Percentiles rank a stretch among this genome's conserved stretches.
phyloP scores from a whole-genome alignment of 2,888 invertebrate species.

The Monopis laevigella region DNA sequence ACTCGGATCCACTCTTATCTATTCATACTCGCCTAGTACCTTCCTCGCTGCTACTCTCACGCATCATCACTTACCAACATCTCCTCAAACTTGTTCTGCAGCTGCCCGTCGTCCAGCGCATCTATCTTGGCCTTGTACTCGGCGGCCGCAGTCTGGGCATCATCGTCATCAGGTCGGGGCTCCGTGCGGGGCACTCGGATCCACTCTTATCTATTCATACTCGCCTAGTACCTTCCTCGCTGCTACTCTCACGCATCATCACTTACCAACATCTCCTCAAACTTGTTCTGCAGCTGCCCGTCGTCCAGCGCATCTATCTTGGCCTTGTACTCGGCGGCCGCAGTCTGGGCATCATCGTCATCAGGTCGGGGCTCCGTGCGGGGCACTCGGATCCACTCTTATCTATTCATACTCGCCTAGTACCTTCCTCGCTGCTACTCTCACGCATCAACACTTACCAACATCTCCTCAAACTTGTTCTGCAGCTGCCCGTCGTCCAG shows the following conservation, averaged over 20 bases:
- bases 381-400: constrained; percentile 68
- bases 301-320: constrained; percentile 74
- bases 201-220: no score
- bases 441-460: no score
- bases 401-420: no score
- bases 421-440: no score
- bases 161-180: constrained; percentile 66
- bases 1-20: constrained; percentile 67
- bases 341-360: constrained; percentile 38
- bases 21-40: no score
- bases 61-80: no score
- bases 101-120: constrained; percentile 73
- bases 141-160: constrained; percentile 30
- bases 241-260: no score
- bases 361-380: constrained; percentile 70
- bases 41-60: no score
- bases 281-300: constrained; percentile 74
- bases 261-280: constrained; percentile 88
- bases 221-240: no score
- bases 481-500: constrained; percentile 77
- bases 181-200: constrained; percentile 70
- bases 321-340: constrained; percentile 54
- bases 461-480: constrained; percentile 80
- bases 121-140: constrained; percentile 69
- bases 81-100: constrained; percentile 80